Conservation (phyloP, 2,797 vertebrate genomes). For the Kryptolebias ocellatus region DNA sequence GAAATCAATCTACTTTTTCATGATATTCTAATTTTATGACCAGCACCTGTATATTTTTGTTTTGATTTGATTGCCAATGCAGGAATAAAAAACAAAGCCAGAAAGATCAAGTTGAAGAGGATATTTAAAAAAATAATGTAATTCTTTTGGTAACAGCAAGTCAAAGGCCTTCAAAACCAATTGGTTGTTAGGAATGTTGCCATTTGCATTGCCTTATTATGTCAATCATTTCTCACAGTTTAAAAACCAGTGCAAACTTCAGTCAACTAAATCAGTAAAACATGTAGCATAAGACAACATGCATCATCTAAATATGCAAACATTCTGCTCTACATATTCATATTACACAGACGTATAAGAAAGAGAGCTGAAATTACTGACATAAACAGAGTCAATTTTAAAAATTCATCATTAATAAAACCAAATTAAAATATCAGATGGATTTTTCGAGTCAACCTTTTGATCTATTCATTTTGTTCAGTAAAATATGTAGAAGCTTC, state of each 20-base stretch:
- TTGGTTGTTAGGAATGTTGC: constrained; percentile 27
- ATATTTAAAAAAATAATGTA: too few species aligned
- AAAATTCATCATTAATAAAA: constrained; percentile 14
- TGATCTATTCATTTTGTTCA: background rate
- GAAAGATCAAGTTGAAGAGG: too few species aligned
- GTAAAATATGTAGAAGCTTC: background rate
- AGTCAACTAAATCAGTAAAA: constrained; percentile 21
- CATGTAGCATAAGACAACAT: constrained; percentile 44
- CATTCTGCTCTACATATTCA: constrained; percentile 27
- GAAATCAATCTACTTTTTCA: too few species aligned
- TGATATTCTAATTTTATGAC: too few species aligned
- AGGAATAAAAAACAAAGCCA: too few species aligned
- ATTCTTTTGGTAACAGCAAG: background rate
- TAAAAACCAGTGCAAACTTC: constrained; percentile 21
- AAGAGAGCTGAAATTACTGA: constrained; percentile 30
- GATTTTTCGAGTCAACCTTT: background rate
- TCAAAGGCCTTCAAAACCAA: background rate
- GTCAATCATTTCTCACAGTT: constrained; percentile 18
- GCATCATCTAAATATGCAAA: constrained; percentile 48
- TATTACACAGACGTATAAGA: constrained; percentile 35
- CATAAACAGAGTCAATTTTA: constrained; percentile 20
- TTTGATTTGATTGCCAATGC: too few species aligned
- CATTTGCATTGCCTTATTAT: constrained; percentile 35
- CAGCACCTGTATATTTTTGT: too few species aligned
- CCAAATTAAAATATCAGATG: background rate